Base-by-base conservation (phyloP, 2,888 invertebrate genomes). In the Xestoiulus laeticollis region DNA sequence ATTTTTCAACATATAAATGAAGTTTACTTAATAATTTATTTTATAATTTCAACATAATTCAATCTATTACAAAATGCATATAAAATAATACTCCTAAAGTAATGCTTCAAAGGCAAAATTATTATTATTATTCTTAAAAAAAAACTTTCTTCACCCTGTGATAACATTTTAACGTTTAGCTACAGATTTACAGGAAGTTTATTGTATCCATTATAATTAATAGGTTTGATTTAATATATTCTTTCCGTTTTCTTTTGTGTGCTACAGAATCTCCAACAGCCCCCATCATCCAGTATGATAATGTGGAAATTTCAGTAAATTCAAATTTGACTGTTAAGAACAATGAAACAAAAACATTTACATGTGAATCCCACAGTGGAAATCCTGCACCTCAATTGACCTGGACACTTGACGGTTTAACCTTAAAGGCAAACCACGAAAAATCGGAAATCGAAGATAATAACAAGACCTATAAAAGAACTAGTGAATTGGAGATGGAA, bases 361-460 rank as follows among this genome's bases (percentile, higher is more conserved):
- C 12, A 8, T 87, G 87, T 32, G 68, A 59, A 30, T 44, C 59
- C n/a, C 26, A 19, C 1, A 22, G 68, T 83, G 87, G 82, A 38
- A 87, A 87, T 68, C 87, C 87, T 38, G 14, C 83, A 43, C 22
- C 83, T 16, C 16, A 78, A 38, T 19, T 87, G 16, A 38, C 32
- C 1, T 87, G 87, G 87, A 38, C 30, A 16, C 43, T 87, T 6
- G 68, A 82, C 30, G 44, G 33, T 44, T 14, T 26, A 10, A 6
- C 8, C 0, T 83, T 87, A 26, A 43, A 87, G 22, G 14, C 82
- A 5, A 32, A 12, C 26, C 78, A 83, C 8, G 87, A 83, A 38
- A 44, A 30, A 33, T 38, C 38, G 10, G 32, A 53, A 32, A 12
- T 26, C 1, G 87, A 87, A 3, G 87, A 43, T 16, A 32, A 32